Evolutionary conservation across 2,797 vertebrate species (phyloP), one percentile per base, ranked within the genome.

Genomic region (Taeniopygia guttata): DNA sequence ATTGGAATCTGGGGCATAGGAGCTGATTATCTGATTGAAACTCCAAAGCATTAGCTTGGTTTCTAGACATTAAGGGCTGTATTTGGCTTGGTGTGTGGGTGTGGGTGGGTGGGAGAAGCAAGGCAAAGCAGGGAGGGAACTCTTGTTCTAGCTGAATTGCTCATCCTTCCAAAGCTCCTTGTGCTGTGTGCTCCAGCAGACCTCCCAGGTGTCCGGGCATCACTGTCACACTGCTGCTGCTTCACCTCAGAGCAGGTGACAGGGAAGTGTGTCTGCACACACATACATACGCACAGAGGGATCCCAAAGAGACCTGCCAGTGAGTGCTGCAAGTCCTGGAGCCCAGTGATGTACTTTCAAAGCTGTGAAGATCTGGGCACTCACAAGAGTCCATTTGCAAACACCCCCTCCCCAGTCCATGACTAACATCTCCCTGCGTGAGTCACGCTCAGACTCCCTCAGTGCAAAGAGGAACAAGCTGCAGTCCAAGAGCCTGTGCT

Each of bases 1-100:
- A 96, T 96, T 95, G 89, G 93, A 96, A 96, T 96, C 94, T 94
- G 87, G 94, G 87, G 87, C 94, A 96, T 51, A 70, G 86, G 78
- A 89, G 75, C 88, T 96, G 95, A 94, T 96, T 95, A 84, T 94
- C 84, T 94, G 92, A 92, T 94, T 96, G 94, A 95, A 94, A 77
- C 88, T 96, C 90, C 55, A 25, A 63, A 94, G 94, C 90, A 91
- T 90, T 91, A 88, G 36, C 64, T 95, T 87, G 81, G 88, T 92
- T 96, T 94, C 60, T 68, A 94, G 94, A 95, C 92, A 80, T 76
- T 82, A 93, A 70, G 90, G 90, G 75, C 84, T 94, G 90, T 90
- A 88, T 96, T 96, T 94, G 94, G 70, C 70, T 95, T 84, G 83
- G 51, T 76, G 73, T 63, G 94, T 94, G 85, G 93, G 93, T 81